phyloP scores from a whole-genome alignment of 1,140 invertebrate genomes.

The Artemia franciscana region DNA sequence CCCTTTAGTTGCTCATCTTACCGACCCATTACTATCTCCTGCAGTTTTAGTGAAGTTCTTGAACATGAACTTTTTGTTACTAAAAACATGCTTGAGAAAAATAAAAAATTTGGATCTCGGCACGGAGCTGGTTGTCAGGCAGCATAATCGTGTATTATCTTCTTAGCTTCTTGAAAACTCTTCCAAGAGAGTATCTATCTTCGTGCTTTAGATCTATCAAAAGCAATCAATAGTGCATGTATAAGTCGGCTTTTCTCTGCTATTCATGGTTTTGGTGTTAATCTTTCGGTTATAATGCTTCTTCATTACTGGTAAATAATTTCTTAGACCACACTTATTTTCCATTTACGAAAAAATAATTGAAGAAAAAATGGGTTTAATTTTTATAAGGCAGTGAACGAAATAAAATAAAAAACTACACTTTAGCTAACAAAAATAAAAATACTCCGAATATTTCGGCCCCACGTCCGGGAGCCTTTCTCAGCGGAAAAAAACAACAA shows the following conservation, averaged over 20 bases:
- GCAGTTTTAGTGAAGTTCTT: not conserved
- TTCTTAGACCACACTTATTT: too few relatives aligned
- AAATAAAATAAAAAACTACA: too few relatives aligned
- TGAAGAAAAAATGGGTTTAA: too few relatives aligned
- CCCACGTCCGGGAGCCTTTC: too few relatives aligned
- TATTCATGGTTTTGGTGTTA: not conserved
- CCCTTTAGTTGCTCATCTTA: not conserved
- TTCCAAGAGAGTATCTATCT: not conserved
- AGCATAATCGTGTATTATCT: not conserved
- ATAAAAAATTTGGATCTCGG: not conserved
- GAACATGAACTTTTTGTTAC: not conserved
- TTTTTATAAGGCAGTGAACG: too few relatives aligned
- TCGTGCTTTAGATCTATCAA: not conserved
- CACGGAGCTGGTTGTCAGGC: not conserved
- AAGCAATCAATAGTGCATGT: not conserved
- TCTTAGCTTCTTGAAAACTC: not conserved
- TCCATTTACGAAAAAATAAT: too few relatives aligned
- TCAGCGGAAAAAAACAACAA: too few relatives aligned
- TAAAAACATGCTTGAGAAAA: not conserved
- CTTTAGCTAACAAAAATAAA: too few relatives aligned
- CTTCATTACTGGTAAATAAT: not conserved
- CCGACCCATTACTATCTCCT: not conserved
- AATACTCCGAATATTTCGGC: too few relatives aligned
- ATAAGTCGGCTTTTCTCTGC: not conserved
- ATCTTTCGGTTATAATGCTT: not conserved